Evolutionary conservation across 2,888 invertebrate species (phyloP), one percentile per base, ranked within the genome.

Genomic region (Synanthedon tipuliformis): DNA sequence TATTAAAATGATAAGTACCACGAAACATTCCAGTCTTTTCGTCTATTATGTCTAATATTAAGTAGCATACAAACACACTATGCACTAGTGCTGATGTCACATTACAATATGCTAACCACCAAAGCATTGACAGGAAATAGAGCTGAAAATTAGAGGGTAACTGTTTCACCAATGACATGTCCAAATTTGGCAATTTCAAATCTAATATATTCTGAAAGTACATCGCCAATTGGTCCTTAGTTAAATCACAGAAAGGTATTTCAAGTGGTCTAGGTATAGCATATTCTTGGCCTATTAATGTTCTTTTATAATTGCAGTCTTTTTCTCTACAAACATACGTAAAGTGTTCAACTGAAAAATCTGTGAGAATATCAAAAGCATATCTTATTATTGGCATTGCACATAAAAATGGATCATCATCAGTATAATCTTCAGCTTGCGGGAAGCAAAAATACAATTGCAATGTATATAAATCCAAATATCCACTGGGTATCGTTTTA

Each of bases 391-490:
- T 90, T 12, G 90, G 89, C 57, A 92, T 67, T 40, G 90, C 88
- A 53, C 90, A 87, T 7, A 87, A 65, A 61, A 90, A 90, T 7
- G 92, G 88, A 57, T 92, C 90, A 4, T 88, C 80, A 50, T 88
- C 87, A 3, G 75, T 72, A 63, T 89, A 90, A 71, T 93, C 91
- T 73, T 95, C 95, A 5, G 94, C 89, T 81, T 93, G 94, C 0
- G 92, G 91, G 51, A 88, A 88, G 60, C 90, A 91, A 56, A 93
- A 89, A 64, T 92, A 91, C 50, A 90, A 81, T 55, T 90, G 88
- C 45, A 90, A 88, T n/a, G 89, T 89, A 54, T 90, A 77, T 13
- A 95, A 85, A 67, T 95, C 93, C 27, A 94, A 89, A 62, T 93
- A 91, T 55, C 89, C 87, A 8, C 91, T 82, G 0, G 94, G 91